Evolutionary conservation across 2,113 vertebrate species (phyloP).

Genomic region (Lathamus discolor): DNA sequence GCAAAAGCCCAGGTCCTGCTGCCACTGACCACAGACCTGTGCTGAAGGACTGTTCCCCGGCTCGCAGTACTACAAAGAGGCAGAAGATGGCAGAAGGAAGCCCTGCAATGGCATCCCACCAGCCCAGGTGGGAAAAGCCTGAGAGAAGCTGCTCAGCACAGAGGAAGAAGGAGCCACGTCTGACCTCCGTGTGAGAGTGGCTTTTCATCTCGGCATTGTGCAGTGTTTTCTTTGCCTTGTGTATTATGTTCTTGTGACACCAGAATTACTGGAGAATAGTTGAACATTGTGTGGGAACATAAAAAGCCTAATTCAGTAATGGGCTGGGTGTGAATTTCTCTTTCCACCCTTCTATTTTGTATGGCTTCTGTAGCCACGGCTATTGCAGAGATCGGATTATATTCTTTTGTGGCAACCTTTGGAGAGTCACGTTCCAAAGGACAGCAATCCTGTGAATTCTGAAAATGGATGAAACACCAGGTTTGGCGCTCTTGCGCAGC

Average conservation of each 20-base stretch:
- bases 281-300: not conserved
- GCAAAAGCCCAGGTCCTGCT: not conserved
- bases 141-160: fast-evolving
- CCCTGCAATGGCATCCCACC: not conserved
- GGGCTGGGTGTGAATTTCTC: not conserved
- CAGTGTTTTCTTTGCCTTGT: not conserved
- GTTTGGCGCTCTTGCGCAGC: not conserved
- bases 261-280: not conserved
- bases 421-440: not conserved
- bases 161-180: not conserved
- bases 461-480: not conserved
- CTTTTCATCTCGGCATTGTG: not conserved
- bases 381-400: not conserved
- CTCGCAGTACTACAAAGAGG: constrained; percentile 5
- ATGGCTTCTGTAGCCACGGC: not conserved
- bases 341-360: not conserved
- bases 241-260: not conserved
- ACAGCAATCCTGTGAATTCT: not conserved
- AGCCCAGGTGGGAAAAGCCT: not conserved
- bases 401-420: not conserved
- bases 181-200: not conserved
- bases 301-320: not conserved
- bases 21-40: fast-evolving
- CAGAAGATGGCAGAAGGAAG: constrained; percentile 58
- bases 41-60: not conserved